Base-by-base conservation (phyloP, 1,140 invertebrate species). In the Philopotamus ludificatus region DNA sequence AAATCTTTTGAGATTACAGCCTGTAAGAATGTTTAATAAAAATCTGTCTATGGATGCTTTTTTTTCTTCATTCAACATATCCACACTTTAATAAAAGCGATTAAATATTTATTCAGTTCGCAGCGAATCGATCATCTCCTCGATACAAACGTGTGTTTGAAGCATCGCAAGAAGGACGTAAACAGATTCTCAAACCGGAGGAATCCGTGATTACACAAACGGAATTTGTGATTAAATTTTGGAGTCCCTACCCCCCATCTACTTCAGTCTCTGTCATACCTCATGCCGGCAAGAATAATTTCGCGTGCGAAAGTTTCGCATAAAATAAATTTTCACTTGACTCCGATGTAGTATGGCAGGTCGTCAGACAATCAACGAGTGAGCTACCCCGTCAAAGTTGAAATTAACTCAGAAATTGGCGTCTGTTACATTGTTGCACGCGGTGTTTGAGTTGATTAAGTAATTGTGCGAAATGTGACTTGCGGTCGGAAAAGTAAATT, bases 151-250 rank as follows among this genome's bases (percentile, higher is more conserved):
- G 54, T 57, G 54, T 57, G 54, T 57, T 57, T 57, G 54, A 57
- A 42, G 54, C 54, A 28, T n/a, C 54, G 54, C 54, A 39, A 57
- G 15, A 21, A n/a, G n/a, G n/a, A 28, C 34, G 54, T 57, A 57
- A 57, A 57, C 54, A 57, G 54, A 57, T 41, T 57, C 39, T 39
- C 34, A 57, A 57, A 57, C 54, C 54, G 54, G 39, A 28, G 54
- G 54, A 57, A 57, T 57, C 42, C 54, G 54, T 57, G 54, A 57
- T 57, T 57, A 57, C 54, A 57, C 54, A 57, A 57, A 57, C 54
- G 54, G 54, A 57, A 57, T 57, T 57, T 39, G 54, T 57, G 54
- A 57, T 57, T 57, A 57, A 57, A 57, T 57, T 57, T 57, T 57
- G 28, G 54, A 16, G 23, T n/a, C n/a, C n/a, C n/a, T n/a, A n/a